Evolutionary conservation across 2,888 invertebrate species (phyloP), one percentile per base, ranked within the genome.

Genomic region (Morpho deidamia): DNA sequence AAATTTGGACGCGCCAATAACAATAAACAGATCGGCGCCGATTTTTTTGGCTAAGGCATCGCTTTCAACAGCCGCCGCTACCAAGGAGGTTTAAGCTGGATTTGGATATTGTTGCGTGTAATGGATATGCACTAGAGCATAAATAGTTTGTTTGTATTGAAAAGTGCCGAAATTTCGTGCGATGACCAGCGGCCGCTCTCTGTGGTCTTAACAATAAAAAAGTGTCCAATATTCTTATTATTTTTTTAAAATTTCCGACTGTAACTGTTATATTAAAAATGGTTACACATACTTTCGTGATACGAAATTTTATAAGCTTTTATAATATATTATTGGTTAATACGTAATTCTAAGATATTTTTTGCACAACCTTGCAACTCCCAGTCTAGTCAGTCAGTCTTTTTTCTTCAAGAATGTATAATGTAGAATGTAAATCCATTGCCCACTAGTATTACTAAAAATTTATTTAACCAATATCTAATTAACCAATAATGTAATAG

Each of bases 61-160:
- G 44, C 39, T 62, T 67, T 65, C 74, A 70, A 70, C 73, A 65
- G 70, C 71, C 69, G 67, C 63, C 63, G 60, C 56, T 74, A 61
- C 41, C 54, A 58, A 51, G 54, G 48, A 71, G 69, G 68, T 74
- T 72, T 71, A 74, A 70, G 53, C 64, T 68, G 77, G 81, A 76
- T 83, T 73, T 79, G 73, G 61, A 67, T 71, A 63, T 64, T 64
- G 60, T 63, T 60, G 55, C 65, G 57, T 83, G 87, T 84, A 87
- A 87, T 84, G 78, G 87, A 87, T 87, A 86, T 83, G 82, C 86
- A 87, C 75, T 80, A 82, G 85, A 82, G 83, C 87, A 83, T 81
- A 83, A 80, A 82, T 77, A 63, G 72, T 66, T 68, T 60, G 75
- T 78, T 79, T 81, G 78, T 75, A 23, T 74, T 72, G 72, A 69